phyloP scores from a whole-genome alignment of 1,140 invertebrate genomes.

The Euura saliciscinereae region DNA sequence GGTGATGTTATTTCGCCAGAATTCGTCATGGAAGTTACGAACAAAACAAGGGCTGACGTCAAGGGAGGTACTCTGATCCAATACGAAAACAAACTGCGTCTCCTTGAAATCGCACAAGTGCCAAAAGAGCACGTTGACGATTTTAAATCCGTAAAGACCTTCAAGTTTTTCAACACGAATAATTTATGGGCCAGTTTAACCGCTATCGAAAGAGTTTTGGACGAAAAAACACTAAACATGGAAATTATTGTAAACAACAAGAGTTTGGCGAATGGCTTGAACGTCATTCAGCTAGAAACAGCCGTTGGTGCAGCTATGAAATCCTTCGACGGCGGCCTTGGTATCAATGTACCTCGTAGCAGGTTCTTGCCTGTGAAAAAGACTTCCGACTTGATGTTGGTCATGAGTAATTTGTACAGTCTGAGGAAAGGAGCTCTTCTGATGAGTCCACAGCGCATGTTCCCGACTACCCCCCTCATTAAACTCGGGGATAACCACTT shows the following conservation, averaged over 20 bases:
- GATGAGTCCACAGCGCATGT: conserved; percentile 94
- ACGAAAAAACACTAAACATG: conserved; percentile 85
- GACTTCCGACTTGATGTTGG: conserved; percentile 94
- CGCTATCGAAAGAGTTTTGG: conserved; percentile 85
- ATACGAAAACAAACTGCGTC: conserved; percentile 92
- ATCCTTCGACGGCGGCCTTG: conserved; percentile 88
- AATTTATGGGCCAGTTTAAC: conserved; percentile 96
- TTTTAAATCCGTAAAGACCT: conserved; percentile 98
- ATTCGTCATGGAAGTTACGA: conserved; percentile 99
- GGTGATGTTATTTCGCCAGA: conserved; percentile 69
- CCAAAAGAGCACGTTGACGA: conserved; percentile 97
- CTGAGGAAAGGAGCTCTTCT: conserved; percentile 88
- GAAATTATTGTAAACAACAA: conserved; percentile 99
- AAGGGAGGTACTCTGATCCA: conserved; percentile 95
- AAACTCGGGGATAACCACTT: conserved; percentile 97
- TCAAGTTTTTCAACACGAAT: conserved; percentile 99
- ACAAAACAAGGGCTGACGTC: conserved; percentile 98
- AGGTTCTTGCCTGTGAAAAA: conserved; percentile 99
- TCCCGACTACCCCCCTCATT: conserved; percentile 94
- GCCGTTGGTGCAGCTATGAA: conserved; percentile 99
- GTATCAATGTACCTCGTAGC: conserved; percentile 94
- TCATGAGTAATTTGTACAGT: conserved; percentile 98
- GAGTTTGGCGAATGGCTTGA: conserved; percentile 83
- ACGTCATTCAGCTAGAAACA: conserved; percentile 97
- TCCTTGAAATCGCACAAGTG: conserved; percentile 99